Evolutionary conservation across 2,888 invertebrate genomes (phyloP).

Genomic region (Microplitis manilae): DNA sequence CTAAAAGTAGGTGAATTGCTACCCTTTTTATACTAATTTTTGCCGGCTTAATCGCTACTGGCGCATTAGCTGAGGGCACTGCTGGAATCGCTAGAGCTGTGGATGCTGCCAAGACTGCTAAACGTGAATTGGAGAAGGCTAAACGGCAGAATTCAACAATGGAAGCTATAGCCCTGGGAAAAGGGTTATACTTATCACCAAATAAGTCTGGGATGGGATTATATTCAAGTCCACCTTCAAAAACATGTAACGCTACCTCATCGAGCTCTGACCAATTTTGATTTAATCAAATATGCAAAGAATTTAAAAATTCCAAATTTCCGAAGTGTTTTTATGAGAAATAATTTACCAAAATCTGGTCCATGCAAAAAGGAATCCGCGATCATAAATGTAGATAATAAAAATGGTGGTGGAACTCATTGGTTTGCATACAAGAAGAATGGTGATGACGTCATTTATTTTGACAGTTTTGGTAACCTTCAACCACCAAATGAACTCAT

Average conservation of each 20-base stretch:
- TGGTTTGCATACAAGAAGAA: conserved; percentile 51
- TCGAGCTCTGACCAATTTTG: conserved; percentile 57
- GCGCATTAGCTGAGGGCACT: too few relatives aligned
- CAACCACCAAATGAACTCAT: conserved; percentile 36
- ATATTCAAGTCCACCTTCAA: conserved; percentile 42
- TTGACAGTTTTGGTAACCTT: conserved; percentile 49
- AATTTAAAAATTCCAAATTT: conserved; percentile 48
- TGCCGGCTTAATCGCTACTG: too few relatives aligned
- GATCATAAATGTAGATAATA: not conserved
- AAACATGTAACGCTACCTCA: conserved; percentile 45
- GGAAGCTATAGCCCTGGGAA: conserved; percentile 49
- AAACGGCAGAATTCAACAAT: conserved; percentile 59
- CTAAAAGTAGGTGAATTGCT: not conserved
- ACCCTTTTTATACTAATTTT: too few relatives aligned
- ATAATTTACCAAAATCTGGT: not conserved
- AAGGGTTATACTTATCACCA: conserved; percentile 52
- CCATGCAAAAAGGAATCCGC: conserved; percentile 39
- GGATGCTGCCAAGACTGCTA: conserved; percentile 59
- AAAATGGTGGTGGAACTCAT: conserved; percentile 48
- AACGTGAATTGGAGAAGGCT: conserved; percentile 58
- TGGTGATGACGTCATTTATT: conserved; percentile 37
- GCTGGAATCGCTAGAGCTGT: conserved; percentile 60
- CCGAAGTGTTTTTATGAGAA: not conserved
- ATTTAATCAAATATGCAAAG: conserved; percentile 47
- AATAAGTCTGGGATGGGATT: conserved; percentile 54